Conservation (phyloP, 2,888 invertebrate genomes). For the Polydrusus tereticollis region DNA sequence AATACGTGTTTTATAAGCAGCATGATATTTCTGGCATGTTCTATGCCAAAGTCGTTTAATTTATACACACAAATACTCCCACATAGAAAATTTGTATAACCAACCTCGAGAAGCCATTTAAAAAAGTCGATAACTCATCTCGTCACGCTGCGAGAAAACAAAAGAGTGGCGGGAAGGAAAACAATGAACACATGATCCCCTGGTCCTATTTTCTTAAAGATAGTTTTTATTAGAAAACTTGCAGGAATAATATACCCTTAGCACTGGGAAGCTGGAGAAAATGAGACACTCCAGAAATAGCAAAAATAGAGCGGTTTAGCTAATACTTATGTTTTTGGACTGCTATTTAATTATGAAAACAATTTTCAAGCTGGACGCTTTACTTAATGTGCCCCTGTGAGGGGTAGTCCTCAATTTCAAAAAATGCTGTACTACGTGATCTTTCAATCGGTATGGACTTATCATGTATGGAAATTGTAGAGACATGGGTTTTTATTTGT, state of each 20-base stretch:
- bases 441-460: no score
- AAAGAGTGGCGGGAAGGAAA: constrained; percentile 40
- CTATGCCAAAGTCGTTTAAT: constrained; percentile 20
- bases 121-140: constrained; percentile 47
- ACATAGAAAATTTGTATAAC: constrained; percentile 33
- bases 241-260: constrained; percentile 30
- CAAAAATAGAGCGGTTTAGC: not conserved
- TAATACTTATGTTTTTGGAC: no score
- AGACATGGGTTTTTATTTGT: no score
- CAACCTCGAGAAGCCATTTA: constrained; percentile 33
- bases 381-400: no score
- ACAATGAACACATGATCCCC: constrained; percentile 42
- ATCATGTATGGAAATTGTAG: no score
- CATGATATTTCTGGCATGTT: not conserved
- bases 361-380: no score
- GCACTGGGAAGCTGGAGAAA: constrained; percentile 11
- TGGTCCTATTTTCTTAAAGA: constrained; percentile 44
- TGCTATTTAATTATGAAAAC: no score
- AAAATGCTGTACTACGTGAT: no score
- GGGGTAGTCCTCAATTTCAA: no score
- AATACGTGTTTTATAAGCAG: not conserved
- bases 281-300: constrained; percentile 1
- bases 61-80: constrained; percentile 26
- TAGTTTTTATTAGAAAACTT: constrained; percentile 48
- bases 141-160: constrained; percentile 38